phyloP scores from a whole-genome alignment of 2,113 vertebrate genomes.

The Petroica traversi region DNA sequence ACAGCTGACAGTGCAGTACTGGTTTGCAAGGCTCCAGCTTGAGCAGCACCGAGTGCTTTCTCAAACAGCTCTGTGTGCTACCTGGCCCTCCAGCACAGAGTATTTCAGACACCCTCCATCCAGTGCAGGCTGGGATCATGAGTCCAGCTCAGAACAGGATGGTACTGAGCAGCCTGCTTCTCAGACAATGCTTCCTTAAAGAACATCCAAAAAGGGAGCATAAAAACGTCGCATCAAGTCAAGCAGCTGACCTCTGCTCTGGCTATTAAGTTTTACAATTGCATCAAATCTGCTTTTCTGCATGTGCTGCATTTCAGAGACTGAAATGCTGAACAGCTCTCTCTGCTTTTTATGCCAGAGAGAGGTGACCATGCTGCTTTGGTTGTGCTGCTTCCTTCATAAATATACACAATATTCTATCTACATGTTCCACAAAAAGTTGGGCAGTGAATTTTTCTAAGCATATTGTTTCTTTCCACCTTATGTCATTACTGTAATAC shows the following conservation, averaged over 20 bases:
- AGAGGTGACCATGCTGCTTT: not conserved
- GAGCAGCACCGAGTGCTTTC: not conserved
- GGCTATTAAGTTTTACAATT: not conserved
- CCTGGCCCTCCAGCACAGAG: not conserved
- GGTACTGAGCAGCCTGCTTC: not conserved
- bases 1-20: not conserved
- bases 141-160: not conserved
- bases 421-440: not conserved
- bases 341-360: not conserved
- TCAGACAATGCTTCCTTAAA: not conserved
- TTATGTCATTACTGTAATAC: not conserved
- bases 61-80: not conserved
- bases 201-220: not conserved
- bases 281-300: not conserved
- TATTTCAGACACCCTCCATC: not conserved
- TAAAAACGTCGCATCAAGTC: not conserved
- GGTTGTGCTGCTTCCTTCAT: not conserved
- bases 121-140: fast-evolving
- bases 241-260: not conserved
- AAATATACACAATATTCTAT: not conserved
- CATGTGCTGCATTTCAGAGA: not conserved
- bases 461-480: not conserved
- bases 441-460: not conserved
- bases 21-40: not conserved
- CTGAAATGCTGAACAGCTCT: not conserved